Evolutionary conservation across 2,797 vertebrate genomes (phyloP).

Genomic region (Sorex maritimensis): DNA sequence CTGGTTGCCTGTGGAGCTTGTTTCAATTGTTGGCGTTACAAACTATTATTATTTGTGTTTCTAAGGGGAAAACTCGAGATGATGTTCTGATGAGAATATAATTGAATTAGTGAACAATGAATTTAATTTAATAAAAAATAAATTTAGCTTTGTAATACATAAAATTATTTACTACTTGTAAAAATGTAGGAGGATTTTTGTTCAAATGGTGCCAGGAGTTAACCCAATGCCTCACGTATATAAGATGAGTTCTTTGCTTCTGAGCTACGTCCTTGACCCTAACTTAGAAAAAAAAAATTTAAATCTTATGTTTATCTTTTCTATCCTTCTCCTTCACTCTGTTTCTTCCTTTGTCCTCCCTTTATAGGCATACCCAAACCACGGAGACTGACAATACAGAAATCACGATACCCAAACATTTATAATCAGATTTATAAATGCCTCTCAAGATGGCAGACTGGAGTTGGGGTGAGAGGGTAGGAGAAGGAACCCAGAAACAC

Average conservation of each 20-base stretch:
- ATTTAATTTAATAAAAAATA: constrained; percentile 29
- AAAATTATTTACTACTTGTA: neutral
- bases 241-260: no score
- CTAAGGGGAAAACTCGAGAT: neutral
- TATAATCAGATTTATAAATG: no score
- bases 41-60: neutral
- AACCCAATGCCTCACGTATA: no score
- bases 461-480: no score
- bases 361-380: no score
- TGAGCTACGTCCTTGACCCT: no score
- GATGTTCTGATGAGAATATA: neutral
- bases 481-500: no score
- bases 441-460: no score
- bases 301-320: neutral
- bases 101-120: neutral
- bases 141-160: constrained; percentile 40
- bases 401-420: no score
- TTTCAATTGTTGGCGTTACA: neutral
- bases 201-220: no score
- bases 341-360: no score
- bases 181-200: neutral
- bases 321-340: neutral
- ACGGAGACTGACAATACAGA: no score
- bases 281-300: neutral
- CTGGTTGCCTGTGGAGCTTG: neutral